Base-by-base conservation (phyloP, 2,113 vertebrate species). In the Promerops cafer region DNA sequence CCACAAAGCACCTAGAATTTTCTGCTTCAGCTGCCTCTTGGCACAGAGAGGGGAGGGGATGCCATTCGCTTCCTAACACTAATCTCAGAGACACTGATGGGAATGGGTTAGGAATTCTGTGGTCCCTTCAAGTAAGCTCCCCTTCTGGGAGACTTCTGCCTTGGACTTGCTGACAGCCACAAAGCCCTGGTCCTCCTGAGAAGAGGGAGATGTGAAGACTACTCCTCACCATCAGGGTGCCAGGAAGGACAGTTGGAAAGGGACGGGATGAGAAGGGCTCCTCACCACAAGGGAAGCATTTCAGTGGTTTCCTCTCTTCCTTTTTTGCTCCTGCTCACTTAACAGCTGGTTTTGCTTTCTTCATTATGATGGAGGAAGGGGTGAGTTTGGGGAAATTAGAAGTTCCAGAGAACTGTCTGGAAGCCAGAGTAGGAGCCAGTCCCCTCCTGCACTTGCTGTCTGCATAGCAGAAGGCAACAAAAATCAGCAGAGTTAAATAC, bases 11-110 rank as follows among this genome's bases (percentile, higher is more conserved):
- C 15, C 30, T 52, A 31, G 11, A 75, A 31, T 60, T 16, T 87
- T 52, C 52, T 72, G 61, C n/a, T 59, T 44, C 20, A 45, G 26
- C 18, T 80, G 14, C 7, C 16, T 65, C 20, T 60, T 65, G 45
- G 18, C n/a, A 30, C 1, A 0, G 57, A 60, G 16, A 54, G 10
- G 12, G 10, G 14, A 1, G 0, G 44, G 72, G 16, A 33, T 45
- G 23, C 7, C 30, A 3, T 71, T 79, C 44, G 7, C n/a, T 57
- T 27, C 39, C 22, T 10, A 49, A 31, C 5, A 3, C 13, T 42
- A 72, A 76, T 6, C 35, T 20, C 64, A 72, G 23, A 79, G 31
- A 56, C 12, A 14, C 17, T 3, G 1, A 26, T 39, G 12, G 57
- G n/a, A 91, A 83, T 16, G 37, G 10, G 18, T 26, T 56, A 64